A percentile compares a stretch with the other conserved stretches of the same genome.
These are phyloP conservation scores for Ischnura elegans DNA, from an alignment of 2,888 invertebrate genomes.

Conservation along the genomic window DNA sequence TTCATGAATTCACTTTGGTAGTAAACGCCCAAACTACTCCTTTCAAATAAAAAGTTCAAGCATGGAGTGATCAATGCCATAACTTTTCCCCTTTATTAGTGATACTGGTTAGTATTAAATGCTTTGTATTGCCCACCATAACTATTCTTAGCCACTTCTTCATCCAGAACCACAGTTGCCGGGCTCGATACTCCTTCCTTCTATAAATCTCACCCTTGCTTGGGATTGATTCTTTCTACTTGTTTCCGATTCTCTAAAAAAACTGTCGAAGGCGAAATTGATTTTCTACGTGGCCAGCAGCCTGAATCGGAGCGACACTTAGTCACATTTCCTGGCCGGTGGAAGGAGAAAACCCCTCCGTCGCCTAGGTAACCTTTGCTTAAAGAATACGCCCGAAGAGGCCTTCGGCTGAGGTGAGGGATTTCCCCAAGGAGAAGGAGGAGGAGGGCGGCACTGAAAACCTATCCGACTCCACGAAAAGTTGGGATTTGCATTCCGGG, in stretches of 20 bases:
- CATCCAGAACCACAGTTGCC: neutral
- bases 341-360: neutral
- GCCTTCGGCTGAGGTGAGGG: neutral
- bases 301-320: neutral
- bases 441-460: neutral
- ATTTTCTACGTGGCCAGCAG: neutral
- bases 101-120: no score
- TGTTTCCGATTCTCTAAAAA: neutral
- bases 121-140: no score
- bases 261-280: neutral
- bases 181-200: neutral
- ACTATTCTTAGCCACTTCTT: neutral
- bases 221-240: neutral
- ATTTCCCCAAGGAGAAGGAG: neutral
- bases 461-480: neutral
- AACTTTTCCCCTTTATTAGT: no score
- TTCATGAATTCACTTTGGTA: no score
- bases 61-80: no score
- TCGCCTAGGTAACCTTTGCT: neutral
- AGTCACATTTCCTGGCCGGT: constrained; percentile 28
- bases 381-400: constrained; percentile 20
- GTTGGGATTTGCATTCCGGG: constrained; percentile 12
- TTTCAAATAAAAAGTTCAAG: no score
- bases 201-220: neutral
- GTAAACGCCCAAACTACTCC: no score